Conservation (phyloP, 2,888 invertebrate genomes). For the Torymus texanus region DNA sequence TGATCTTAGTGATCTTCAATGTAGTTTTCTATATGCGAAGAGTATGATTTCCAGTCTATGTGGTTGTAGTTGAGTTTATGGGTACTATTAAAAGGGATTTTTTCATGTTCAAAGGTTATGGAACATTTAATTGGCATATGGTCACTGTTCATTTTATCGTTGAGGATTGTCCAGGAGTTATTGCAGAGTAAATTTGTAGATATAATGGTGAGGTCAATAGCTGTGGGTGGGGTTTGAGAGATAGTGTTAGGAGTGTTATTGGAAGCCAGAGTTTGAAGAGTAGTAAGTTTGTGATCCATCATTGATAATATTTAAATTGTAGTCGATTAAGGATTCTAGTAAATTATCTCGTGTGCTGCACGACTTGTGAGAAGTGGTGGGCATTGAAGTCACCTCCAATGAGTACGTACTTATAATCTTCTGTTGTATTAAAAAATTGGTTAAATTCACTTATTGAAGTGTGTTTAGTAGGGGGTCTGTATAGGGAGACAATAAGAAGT, state of each 20-base stretch:
- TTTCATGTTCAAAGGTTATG: not conserved
- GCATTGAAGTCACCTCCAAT: slow-evolving; percentile 29
- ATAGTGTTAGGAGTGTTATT: not conserved
- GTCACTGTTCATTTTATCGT: slow-evolving; percentile 22
- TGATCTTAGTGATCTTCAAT: not conserved
- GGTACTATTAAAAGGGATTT: not conserved
- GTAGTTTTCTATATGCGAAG: too few relatives aligned
- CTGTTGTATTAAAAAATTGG: not conserved
- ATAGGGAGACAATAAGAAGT: not conserved
- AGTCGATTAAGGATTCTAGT: not conserved
- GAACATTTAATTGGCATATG: not conserved
- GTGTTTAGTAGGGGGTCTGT: not conserved
- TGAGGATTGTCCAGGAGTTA: not conserved
- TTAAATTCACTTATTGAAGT: not conserved
- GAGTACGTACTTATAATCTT: not conserved
- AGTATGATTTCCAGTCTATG: too few relatives aligned
- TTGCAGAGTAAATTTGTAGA: not conserved
- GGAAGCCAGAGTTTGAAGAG: too few relatives aligned
- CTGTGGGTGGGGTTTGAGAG: not conserved
- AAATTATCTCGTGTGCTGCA: slow-evolving; percentile 9
- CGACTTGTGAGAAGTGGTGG: not conserved
- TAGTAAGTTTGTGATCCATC: slow-evolving; percentile 11
- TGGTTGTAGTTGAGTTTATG: slow-evolving; percentile 4
- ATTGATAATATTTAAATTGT: not conserved
- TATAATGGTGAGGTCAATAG: not conserved